Percentiles rank a stretch among this genome's conserved stretches.
These are phyloP conservation scores for Tangachromis dhanisi DNA, from an alignment of 2,113 vertebrate species.

Conservation along the genomic window DNA sequence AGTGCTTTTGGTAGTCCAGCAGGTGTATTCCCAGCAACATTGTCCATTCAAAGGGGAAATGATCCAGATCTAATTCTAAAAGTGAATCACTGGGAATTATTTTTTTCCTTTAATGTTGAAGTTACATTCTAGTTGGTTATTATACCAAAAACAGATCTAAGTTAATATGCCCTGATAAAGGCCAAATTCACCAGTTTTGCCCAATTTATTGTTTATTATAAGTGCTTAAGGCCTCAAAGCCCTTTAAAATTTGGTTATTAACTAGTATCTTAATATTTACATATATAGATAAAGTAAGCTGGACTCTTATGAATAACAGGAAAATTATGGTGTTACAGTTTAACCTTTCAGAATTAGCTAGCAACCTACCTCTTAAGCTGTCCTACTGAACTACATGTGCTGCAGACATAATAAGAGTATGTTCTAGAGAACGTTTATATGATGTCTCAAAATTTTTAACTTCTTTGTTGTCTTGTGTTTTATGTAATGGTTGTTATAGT, in stretches of 20 bases:
- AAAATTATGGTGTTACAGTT: background rate
- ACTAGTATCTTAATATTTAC: background rate
- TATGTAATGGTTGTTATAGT: background rate
- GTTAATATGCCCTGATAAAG: background rate
- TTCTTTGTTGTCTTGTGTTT: background rate
- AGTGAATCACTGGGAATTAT: rapidly evolving
- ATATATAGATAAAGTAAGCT: background rate
- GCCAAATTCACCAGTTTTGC: background rate
- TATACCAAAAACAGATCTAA: background rate
- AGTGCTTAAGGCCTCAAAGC: background rate
- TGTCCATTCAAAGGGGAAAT: background rate
- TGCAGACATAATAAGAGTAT: background rate
- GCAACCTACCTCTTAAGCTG: background rate
- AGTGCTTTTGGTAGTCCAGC: background rate
- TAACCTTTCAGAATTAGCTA: background rate
- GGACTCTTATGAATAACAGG: background rate
- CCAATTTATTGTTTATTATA: background rate
- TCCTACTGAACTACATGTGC: background rate
- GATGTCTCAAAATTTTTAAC: background rate
- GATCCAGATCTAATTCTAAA: rapidly evolving
- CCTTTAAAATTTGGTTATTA: background rate
- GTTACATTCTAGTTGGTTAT: background rate
- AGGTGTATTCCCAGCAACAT: background rate
- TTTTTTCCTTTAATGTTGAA: background rate
- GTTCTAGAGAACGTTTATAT: background rate